Evolutionary conservation across 2,797 vertebrate genomes (phyloP).

Genomic region (Myotis daubentonii): DNA sequence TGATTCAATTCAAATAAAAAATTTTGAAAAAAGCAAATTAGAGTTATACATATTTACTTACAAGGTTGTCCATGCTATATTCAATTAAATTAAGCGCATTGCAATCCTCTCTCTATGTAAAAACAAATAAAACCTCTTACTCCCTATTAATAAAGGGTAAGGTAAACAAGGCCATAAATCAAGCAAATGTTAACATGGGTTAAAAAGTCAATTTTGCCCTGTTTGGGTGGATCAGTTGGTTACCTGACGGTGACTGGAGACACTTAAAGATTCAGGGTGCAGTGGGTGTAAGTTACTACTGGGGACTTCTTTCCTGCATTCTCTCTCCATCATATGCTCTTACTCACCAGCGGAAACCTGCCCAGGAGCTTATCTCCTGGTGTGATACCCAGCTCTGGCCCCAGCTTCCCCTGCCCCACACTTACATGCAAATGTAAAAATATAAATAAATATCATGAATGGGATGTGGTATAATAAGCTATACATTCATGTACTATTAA

Average conservation of each 20-base stretch:
- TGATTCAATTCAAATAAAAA: constrained; percentile 28
- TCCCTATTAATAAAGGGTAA: not conserved
- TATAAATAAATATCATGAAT: constrained; percentile 53
- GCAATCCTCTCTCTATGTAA: not conserved
- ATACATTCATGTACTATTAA: not conserved
- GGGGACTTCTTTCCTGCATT: not conserved
- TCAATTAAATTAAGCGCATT: not conserved
- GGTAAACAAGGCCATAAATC: not conserved
- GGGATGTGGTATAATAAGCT: not conserved
- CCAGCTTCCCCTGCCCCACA: not conserved
- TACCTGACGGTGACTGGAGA: not conserved
- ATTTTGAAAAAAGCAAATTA: not conserved
- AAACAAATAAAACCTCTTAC: not conserved
- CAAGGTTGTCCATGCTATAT: not conserved
- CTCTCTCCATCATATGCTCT: not conserved
- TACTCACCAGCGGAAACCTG: not conserved
- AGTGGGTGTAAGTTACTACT: not conserved
- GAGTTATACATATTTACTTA: not conserved
- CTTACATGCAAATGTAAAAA: constrained; percentile 22
- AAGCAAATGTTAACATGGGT: not conserved
- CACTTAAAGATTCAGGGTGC: not conserved
- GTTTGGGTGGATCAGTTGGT: no score
- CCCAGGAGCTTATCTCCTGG: not conserved
- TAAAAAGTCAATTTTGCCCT: not conserved
- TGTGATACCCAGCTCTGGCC: not conserved